phyloP scores from a whole-genome alignment of 2,888 invertebrate genomes.

The Patella depressa region DNA sequence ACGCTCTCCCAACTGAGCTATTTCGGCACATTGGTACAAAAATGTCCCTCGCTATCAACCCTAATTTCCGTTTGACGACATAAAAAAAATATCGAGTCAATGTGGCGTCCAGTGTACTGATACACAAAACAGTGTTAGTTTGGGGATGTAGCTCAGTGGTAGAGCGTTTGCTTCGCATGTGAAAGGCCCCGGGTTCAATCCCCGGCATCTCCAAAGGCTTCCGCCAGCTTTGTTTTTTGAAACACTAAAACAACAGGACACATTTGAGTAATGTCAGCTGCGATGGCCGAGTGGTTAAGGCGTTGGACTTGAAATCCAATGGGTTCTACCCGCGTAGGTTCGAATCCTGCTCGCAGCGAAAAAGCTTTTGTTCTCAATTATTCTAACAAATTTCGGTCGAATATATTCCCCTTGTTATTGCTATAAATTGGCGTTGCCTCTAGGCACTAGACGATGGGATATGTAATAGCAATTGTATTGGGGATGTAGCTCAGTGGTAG shows the following conservation, averaged over 20 bases:
- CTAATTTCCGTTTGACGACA: too few relatives aligned
- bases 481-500: constrained; percentile 30
- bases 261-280: background rate
- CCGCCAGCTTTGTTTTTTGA: too few relatives aligned
- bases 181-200: constrained; percentile 30
- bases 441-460: too few relatives aligned
- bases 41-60: too few relatives aligned
- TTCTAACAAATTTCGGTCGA: too few relatives aligned
- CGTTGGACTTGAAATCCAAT: constrained; percentile 27
- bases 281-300: constrained; percentile 27
- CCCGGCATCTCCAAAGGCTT: constrained; percentile 22
- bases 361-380: too few relatives aligned
- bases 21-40: background rate
- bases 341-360: constrained; percentile 12
- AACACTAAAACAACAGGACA: too few relatives aligned
- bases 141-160: constrained; percentile 32
- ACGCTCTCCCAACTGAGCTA: constrained; percentile 10
- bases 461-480: background rate
- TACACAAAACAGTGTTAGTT: background rate
- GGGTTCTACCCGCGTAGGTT: constrained; percentile 25
- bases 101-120: too few relatives aligned
- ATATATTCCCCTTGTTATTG: too few relatives aligned
- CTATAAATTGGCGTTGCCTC: too few relatives aligned
- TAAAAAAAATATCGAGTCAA: too few relatives aligned
- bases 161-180: constrained; percentile 30